Evolutionary conservation across 37 sponge, comb jelly and placozoan species (phyloP), one percentile per base, ranked within the genome.

Genomic region (Geodia barretti): DNA sequence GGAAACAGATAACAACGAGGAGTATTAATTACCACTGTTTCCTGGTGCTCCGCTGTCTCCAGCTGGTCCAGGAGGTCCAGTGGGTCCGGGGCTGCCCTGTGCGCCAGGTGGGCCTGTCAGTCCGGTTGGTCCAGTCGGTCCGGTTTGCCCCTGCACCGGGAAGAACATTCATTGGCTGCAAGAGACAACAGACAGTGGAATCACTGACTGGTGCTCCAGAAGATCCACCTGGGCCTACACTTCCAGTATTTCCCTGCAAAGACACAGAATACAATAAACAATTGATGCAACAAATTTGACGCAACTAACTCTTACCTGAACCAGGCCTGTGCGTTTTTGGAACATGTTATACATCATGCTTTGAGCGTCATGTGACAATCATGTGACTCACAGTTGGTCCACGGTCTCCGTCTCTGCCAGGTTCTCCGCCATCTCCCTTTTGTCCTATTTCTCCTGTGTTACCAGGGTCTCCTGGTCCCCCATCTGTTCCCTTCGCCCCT

Each of bases 401-500:
- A 64, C 62, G 62, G 20, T 29, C 39, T 73, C 89, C 89, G 47
- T 38, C 36, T 0, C 31, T 5, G 1, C 87, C 87, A 47, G 28
- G 4, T 1, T 32, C 68, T 75, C 88, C 88, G 33, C 20, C 35
- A 7, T 74, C 41, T 62, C 88, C 88, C 11, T 25, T 21, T 0
- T 70, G 65, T 80, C 92, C 92, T 42, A 86, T 7, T 11, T 7
- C 66, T 8, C 66, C 66, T n/a, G 29, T 74, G 29, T 23, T 26
- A 23, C 86, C 86, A 33, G 25, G 29, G 3, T 73, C 59, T 73
- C 80, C 87, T 37, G n/a, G 28, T 58, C 68, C 59, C 36, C 87
- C 87, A 47, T 73, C 43, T 23, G 62, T 30, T 78, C 86, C 86
- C 42, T 76, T 86, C 1, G 41, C 61, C 59, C 92, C 92, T 62